These are phyloP conservation scores for Callyntrura sp. DNA, from an alignment of 2,888 invertebrate species.

Conservation along the genomic window DNA sequence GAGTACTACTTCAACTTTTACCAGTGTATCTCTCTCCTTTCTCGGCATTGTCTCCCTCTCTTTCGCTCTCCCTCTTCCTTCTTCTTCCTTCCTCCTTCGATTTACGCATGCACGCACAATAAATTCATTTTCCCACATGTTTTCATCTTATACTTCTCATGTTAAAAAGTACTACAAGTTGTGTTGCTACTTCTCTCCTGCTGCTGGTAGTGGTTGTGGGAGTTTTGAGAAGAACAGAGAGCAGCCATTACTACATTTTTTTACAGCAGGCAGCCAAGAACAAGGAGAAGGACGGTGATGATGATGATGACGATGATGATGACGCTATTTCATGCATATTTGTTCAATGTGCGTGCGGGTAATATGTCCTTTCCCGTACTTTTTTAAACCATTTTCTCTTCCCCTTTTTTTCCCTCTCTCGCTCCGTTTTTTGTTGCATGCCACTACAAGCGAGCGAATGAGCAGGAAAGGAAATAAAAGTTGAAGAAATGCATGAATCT, in stretches of 20 bases:
- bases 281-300: conserved; percentile 26
- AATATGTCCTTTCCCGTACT: conserved; percentile 31
- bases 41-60: conserved; percentile 49
- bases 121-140: conserved; percentile 76
- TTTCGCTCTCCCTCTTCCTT: conserved; percentile 59
- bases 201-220: conserved; percentile 6
- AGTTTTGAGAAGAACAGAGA: conserved; percentile 33
- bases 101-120: conserved; percentile 80
- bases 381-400: conserved; percentile 38
- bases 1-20: background rate
- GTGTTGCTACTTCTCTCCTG: conserved; percentile 19
- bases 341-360: conserved; percentile 54
- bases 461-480: conserved; percentile 16
- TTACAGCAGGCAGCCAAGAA: background rate
- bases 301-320: conserved; percentile 22
- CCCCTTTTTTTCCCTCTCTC: conserved; percentile 1
- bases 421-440: background rate
- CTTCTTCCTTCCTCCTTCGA: conserved; percentile 70
- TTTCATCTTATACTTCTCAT: conserved; percentile 51
- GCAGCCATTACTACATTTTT: conserved; percentile 74
- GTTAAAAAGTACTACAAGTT: conserved; percentile 26
- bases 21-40: conserved; percentile 43
- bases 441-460: conserved; percentile 3
- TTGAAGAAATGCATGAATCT: conserved; percentile 53
- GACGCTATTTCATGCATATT: conserved; percentile 59